A percentile compares a stretch with the other conserved stretches of the same genome.
These are phyloP conservation scores for Pollachius pollachius DNA, from an alignment of 2,113 vertebrate genomes.

Conservation along the genomic window DNA sequence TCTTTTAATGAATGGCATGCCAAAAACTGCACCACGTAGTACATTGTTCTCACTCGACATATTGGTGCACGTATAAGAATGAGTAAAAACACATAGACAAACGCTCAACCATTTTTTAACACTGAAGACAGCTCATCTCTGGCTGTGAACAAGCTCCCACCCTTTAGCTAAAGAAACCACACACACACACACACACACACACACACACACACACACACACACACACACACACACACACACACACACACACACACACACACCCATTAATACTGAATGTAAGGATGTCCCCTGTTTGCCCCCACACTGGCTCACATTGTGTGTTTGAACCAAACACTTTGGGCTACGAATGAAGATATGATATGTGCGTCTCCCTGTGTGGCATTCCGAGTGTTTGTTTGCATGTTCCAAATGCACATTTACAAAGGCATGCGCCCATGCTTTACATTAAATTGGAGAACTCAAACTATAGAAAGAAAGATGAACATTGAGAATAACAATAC, in stretches of 20 bases:
- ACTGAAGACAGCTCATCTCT: slow-evolving; percentile 25
- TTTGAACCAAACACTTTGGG: background rate
- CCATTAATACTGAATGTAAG: background rate
- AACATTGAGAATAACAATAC: too few species aligned
- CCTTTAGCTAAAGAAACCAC: slow-evolving; percentile 40
- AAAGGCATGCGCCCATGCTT: too few species aligned
- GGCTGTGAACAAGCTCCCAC: slow-evolving; percentile 41
- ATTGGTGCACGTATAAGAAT: background rate
- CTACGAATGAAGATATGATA: background rate
- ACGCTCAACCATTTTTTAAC: slow-evolving; percentile 22
- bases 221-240: slow-evolving; percentile 5
- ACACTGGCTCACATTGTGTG: background rate
- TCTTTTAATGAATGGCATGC: too few species aligned
- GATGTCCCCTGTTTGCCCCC: background rate
- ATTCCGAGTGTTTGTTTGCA: slow-evolving; percentile 5
- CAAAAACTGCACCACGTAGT: too few species aligned
- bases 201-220: background rate
- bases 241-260: slow-evolving; percentile 9
- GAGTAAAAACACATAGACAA: background rate
- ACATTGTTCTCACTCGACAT: too few species aligned
- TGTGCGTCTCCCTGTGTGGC: background rate
- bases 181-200: slow-evolving; percentile 6
- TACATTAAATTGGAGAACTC: too few species aligned
- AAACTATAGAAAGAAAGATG: too few species aligned
- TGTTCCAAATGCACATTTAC: background rate